Percentiles rank a stretch among this genome's conserved stretches.
These are phyloP conservation scores for Ispidina lecontei DNA, from an alignment of 2,797 vertebrate species.

Conservation along the genomic window DNA sequence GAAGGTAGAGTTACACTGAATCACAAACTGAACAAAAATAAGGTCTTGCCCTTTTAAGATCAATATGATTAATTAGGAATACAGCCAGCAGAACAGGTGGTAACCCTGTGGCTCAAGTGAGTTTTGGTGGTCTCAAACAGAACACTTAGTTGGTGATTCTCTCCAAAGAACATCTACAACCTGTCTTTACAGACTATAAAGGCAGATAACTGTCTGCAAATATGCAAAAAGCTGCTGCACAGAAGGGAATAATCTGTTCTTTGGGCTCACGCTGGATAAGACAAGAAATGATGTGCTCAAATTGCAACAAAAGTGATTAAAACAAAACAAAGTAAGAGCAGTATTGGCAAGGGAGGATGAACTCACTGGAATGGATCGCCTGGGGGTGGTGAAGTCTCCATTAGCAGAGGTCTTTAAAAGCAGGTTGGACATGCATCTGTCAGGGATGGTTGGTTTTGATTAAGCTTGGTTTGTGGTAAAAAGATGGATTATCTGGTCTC, in stretches of 20 bases:
- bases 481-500: neutral
- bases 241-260: conserved; percentile 19
- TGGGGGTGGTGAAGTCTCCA: neutral
- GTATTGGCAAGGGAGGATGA: neutral
- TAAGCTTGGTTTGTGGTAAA: neutral
- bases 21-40: neutral
- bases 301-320: neutral
- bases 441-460: neutral
- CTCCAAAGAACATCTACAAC: neutral
- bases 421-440: neutral
- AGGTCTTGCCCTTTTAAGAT: neutral
- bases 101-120: neutral
- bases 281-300: neutral
- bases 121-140: neutral
- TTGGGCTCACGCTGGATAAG: neutral
- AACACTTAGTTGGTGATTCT: neutral
- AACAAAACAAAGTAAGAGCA: neutral
- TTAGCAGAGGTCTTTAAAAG: neutral
- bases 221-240: neutral
- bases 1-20: neutral
- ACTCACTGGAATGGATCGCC: neutral
- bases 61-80: neutral
- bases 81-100: neutral
- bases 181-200: neutral
- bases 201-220: neutral